phyloP scores from a whole-genome alignment of 1,140 invertebrate species.

The Drosophila mayri region DNA sequence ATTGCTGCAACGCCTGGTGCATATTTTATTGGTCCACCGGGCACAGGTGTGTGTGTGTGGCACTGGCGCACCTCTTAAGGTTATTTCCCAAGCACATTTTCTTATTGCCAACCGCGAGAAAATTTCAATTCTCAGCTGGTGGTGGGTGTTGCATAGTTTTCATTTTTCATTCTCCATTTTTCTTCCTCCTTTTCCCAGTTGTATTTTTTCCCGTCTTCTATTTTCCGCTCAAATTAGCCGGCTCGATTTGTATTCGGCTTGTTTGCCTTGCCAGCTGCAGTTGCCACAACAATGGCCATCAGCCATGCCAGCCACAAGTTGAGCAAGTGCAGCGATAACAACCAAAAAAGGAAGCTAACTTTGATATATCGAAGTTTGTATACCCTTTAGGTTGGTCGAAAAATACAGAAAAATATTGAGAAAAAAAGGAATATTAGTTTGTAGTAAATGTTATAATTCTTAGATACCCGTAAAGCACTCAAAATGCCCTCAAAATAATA shows the following conservation, averaged over 20 bases:
- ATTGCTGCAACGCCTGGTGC: conserved; percentile 43
- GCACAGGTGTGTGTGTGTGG: conserved; percentile 16
- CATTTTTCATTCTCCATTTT: conserved; percentile 21
- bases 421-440: no score
- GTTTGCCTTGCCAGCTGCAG: conserved; percentile 27
- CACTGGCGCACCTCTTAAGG: conserved; percentile 48
- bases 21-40: conserved; percentile 39
- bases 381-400: not conserved
- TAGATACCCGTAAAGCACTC: no score
- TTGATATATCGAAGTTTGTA: not conserved
- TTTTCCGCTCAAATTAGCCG: conserved; percentile 61
- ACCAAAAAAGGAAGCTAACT: not conserved
- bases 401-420: no score
- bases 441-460: not conserved
- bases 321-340: conserved; percentile 50
- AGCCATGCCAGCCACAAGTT: conserved; percentile 37
- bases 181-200: conserved; percentile 6
- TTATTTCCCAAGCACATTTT: conserved; percentile 49
- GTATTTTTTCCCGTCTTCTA: conserved; percentile 6
- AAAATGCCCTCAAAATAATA: not conserved
- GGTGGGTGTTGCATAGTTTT: conserved; percentile 48
- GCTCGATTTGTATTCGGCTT: conserved; percentile 50
- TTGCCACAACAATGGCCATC: conserved; percentile 60
- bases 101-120: conserved; percentile 38
- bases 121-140: conserved; percentile 43